A percentile compares a stretch with the other conserved stretches of the same genome.
These are phyloP conservation scores for Platalea minor DNA, from an alignment of 2,797 vertebrate species.

Conservation along the genomic window DNA sequence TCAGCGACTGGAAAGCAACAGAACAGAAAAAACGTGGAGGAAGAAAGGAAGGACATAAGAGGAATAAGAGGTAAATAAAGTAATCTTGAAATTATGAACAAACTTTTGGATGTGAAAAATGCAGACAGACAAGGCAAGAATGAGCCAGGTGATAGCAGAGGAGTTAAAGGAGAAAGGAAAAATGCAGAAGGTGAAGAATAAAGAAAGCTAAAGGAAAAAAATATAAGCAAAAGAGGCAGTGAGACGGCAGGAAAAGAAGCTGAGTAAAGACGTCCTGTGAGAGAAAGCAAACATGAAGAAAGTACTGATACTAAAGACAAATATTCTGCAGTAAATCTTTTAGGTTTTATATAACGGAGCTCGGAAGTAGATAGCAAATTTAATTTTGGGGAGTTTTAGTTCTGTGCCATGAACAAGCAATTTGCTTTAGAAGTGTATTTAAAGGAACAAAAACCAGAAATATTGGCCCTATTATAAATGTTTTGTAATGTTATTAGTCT, in stretches of 20 bases:
- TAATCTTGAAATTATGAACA: neutral
- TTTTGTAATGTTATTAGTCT: neutral
- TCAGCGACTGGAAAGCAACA: neutral
- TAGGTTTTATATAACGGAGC: neutral
- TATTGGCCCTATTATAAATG: neutral
- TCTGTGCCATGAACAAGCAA: neutral
- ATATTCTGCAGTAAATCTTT: neutral
- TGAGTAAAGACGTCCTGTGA: neutral
- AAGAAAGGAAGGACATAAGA: neutral
- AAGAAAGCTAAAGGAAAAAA: neutral
- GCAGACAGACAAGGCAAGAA: neutral
- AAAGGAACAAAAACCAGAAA: neutral
- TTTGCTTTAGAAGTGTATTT: neutral
- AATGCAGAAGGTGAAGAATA: neutral
- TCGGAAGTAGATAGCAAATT: neutral
- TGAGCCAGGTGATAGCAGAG: neutral
- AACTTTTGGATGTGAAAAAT: neutral
- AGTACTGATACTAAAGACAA: neutral
- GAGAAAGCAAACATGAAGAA: neutral
- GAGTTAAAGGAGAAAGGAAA: neutral
- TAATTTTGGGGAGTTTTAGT: neutral
- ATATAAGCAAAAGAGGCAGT: neutral
- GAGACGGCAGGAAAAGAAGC: neutral
- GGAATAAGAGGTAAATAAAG: neutral
- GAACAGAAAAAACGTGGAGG: neutral